These are phyloP conservation scores for Sebastes umbrosus DNA, from an alignment of 2,797 vertebrate genomes.

Conservation along the genomic window DNA sequence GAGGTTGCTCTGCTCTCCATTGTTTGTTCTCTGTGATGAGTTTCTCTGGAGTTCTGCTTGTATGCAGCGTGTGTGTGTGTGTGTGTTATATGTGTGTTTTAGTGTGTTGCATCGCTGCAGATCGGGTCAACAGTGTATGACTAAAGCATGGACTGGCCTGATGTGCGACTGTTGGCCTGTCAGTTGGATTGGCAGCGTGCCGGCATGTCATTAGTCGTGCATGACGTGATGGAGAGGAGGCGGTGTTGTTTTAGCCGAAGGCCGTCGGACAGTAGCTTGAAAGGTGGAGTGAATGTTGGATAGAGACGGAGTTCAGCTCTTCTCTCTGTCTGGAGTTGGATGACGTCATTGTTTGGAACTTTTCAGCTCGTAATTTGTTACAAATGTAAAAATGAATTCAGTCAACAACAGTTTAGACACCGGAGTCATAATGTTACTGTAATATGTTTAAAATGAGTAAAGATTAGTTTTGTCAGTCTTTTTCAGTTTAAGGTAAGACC, in stretches of 20 bases:
- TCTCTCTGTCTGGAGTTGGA: not conserved
- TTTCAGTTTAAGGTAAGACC: too few relatives aligned
- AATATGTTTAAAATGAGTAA: too few relatives aligned
- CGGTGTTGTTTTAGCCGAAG: not conserved
- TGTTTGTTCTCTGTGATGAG: constrained; percentile 36
- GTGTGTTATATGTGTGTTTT: constrained; percentile 20
- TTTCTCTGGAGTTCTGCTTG: constrained; percentile 33
- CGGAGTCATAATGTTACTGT: too few relatives aligned
- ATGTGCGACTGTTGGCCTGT: constrained; percentile 43
- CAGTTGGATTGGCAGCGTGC: not conserved
- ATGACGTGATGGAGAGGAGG: constrained; percentile 45
- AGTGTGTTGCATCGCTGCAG: constrained; percentile 46
- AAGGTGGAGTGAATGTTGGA: not conserved
- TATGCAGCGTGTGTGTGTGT: constrained; percentile 17
- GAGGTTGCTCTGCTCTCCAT: constrained; percentile 41
- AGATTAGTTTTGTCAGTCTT: too few relatives aligned
- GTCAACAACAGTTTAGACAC: too few relatives aligned
- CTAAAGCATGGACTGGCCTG: constrained; percentile 59
- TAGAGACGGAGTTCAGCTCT: not conserved
- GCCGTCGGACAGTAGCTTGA: not conserved
- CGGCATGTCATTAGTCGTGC: constrained; percentile 65
- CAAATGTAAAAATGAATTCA: not conserved
- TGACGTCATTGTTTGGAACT: not conserved
- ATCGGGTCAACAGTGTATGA: constrained; percentile 30
- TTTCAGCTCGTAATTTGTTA: not conserved